phyloP scores from a whole-genome alignment of 2,888 invertebrate genomes.

The Salticus scenicus region DNA sequence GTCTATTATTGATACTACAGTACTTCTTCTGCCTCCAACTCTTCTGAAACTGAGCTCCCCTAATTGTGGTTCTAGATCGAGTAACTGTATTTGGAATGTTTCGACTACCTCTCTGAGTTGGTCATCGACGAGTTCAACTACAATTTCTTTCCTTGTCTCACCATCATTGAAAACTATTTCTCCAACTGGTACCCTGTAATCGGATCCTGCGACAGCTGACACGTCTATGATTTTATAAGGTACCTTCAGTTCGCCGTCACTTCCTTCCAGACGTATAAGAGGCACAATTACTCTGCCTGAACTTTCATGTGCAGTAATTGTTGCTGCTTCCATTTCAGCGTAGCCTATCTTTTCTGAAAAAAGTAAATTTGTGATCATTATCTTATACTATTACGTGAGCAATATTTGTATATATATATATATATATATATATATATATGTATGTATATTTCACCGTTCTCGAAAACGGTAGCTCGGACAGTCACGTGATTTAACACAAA shows the following conservation, averaged over 20 bases:
- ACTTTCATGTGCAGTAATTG: not conserved
- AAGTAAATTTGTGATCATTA: too few relatives aligned
- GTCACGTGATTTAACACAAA: too few relatives aligned
- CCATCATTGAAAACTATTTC: conserved; percentile 78
- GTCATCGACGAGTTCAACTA: conserved; percentile 79
- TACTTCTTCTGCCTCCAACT: not conserved
- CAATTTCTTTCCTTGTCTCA: conserved; percentile 77
- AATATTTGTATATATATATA: too few relatives aligned
- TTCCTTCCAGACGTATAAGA: conserved; percentile 19
- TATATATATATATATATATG: too few relatives aligned
- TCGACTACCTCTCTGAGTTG: conserved; percentile 80
- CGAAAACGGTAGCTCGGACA: too few relatives aligned
- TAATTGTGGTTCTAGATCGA: not conserved
- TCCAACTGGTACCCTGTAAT: conserved; percentile 79
- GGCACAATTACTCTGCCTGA: not conserved
- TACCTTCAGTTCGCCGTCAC: conserved; percentile 13
- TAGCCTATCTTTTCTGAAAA: conserved; percentile 15
- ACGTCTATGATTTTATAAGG: conserved; percentile 78
- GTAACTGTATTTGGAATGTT: conserved; percentile 76
- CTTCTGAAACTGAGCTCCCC: not conserved
- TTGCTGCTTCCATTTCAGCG: not conserved
- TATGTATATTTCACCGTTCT: too few relatives aligned
- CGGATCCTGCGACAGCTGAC: conserved; percentile 78
- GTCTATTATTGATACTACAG: not conserved
- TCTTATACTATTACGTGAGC: too few relatives aligned